Evolutionary conservation across 2,113 vertebrate species (phyloP).

Genomic region (Bufo gargarizans): DNA sequence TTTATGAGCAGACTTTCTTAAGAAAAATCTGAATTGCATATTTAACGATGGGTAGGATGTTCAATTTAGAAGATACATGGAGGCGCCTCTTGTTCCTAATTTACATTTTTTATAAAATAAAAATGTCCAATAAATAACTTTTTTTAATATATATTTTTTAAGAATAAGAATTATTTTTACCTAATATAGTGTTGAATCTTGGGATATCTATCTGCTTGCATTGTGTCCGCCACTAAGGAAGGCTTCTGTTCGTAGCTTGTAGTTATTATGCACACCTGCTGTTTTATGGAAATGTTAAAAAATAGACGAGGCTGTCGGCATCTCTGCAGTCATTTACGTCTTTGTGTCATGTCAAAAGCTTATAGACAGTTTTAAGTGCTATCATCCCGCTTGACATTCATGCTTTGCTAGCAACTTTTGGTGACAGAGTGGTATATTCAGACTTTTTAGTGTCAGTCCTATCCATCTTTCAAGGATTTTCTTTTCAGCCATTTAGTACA

Average conservation of each 20-base stretch:
- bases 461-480: conserved; percentile 44
- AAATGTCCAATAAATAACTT: too few species aligned
- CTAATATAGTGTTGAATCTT: background rate
- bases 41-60: too few species aligned
- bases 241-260: background rate
- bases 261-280: conserved; percentile 36
- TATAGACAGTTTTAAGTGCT: conserved; percentile 24
- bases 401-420: conserved; percentile 32
- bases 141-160: too few species aligned
- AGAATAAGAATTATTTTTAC: too few species aligned
- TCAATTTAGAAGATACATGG: too few species aligned
- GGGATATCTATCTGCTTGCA: background rate
- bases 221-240: background rate
- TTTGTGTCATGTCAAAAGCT: conserved; percentile 37
- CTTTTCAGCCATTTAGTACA: conserved; percentile 13
- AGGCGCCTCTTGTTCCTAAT: too few species aligned
- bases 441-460: conserved; percentile 18
- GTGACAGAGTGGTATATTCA: conserved; percentile 31
- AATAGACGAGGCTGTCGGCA: conserved; percentile 11
- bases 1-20: too few species aligned
- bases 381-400: conserved; percentile 33
- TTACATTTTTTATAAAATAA: too few species aligned
- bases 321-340: background rate
- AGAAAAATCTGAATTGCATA: too few species aligned
- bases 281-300: conserved; percentile 12